Conservation (phyloP, 2,888 invertebrate genomes). For the Fragum whitleyi region DNA sequence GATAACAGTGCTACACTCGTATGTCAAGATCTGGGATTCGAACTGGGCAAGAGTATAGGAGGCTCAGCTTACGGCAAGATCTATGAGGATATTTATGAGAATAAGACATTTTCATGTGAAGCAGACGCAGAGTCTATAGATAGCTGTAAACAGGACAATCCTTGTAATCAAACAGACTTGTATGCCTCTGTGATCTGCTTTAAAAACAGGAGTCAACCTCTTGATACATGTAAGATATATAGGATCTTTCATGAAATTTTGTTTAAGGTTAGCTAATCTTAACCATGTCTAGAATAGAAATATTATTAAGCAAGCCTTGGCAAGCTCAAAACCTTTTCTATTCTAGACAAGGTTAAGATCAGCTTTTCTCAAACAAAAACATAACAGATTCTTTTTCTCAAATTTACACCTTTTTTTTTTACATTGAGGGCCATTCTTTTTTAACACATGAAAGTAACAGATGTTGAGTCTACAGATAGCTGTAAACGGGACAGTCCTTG, state of each 20-base stretch:
- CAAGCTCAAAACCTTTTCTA: too few relatives aligned
- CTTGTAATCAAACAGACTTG: slow-evolving; percentile 63
- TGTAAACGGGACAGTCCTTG: slow-evolving; percentile 67
- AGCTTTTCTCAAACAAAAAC: too few relatives aligned
- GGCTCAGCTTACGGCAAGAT: slow-evolving; percentile 77
- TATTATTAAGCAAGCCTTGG: too few relatives aligned
- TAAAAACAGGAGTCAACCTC: slow-evolving; percentile 25
- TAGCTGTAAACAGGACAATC: slow-evolving; percentile 65
- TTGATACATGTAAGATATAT: slow-evolving; percentile 16
- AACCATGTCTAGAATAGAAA: too few relatives aligned
- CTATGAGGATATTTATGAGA: slow-evolving; percentile 65
- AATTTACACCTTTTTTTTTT: background rate
- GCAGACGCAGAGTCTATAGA: slow-evolving; percentile 58
- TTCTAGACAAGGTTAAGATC: too few relatives aligned
- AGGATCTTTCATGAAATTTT: too few relatives aligned
- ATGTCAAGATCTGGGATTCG: slow-evolving; percentile 75
- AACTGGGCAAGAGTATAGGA: slow-evolving; percentile 72
- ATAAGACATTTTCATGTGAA: slow-evolving; percentile 71
- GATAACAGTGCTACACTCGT: slow-evolving; percentile 75
- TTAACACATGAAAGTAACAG: too few relatives aligned
- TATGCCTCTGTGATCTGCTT: slow-evolving; percentile 78
- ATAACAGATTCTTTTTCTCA: too few relatives aligned
- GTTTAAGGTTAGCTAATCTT: too few relatives aligned
- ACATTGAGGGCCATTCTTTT: background rate
- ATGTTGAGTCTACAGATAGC: slow-evolving; percentile 57